Conservation (phyloP, 2,113 vertebrate species). For the Paracanthobrama guichenoti region DNA sequence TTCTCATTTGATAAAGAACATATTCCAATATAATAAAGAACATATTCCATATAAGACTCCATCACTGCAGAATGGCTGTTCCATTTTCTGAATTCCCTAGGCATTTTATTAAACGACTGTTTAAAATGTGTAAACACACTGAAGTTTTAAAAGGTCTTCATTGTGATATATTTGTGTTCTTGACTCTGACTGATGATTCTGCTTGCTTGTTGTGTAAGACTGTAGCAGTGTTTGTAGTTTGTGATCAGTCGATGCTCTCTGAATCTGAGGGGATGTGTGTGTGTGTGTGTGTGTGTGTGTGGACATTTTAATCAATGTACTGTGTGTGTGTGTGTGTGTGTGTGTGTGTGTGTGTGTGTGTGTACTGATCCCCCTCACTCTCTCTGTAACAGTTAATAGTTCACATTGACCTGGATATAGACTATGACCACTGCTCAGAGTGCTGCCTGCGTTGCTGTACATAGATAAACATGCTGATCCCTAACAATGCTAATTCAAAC, state of each 20-base stretch:
- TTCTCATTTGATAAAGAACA: no score
- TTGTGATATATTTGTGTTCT: no score
- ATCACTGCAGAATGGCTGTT: neutral
- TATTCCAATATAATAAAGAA: neutral
- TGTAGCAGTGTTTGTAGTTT: neutral
- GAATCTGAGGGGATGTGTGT: neutral
- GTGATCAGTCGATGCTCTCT: neutral
- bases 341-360: slow-evolving; percentile 3
- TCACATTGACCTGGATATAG: slow-evolving; percentile 66
- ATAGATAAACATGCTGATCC: slow-evolving; percentile 74
- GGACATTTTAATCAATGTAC: no score
- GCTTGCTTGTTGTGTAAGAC: neutral
- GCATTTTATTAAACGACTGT: neutral
- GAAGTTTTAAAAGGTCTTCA: neutral
- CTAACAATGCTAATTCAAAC: slow-evolving; percentile 64
- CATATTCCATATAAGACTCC: neutral
- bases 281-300: neutral
- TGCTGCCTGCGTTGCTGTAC: slow-evolving; percentile 38
- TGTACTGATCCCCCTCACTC: slow-evolving; percentile 37
- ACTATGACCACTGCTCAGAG: slow-evolving; percentile 60
- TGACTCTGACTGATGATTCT: no score
- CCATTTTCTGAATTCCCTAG: neutral
- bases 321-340: slow-evolving; percentile 26
- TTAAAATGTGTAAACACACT: neutral
- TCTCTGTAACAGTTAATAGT: slow-evolving; percentile 15